Conservation (phyloP, 2,888 invertebrate species). For the Dicyrtomina minuta region DNA sequence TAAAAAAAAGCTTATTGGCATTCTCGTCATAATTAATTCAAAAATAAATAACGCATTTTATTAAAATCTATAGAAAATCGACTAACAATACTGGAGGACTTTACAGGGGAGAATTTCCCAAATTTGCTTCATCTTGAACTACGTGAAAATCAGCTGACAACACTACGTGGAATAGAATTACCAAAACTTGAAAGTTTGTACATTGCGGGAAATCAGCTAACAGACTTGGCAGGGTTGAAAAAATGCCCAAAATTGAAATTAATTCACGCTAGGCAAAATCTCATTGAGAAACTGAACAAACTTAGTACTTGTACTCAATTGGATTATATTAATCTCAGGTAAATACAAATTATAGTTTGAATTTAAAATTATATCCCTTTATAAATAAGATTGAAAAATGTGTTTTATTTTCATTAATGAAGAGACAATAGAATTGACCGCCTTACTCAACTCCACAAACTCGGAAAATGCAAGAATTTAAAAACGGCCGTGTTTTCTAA, state of each 20-base stretch:
- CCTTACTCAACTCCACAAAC: neutral
- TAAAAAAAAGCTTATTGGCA: too few species aligned
- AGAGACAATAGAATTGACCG: neutral
- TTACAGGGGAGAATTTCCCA: slow-evolving; percentile 11
- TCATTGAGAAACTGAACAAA: neutral
- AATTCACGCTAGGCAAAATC: slow-evolving; percentile 25
- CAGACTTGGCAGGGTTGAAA: slow-evolving; percentile 7
- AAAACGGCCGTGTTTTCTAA: neutral
- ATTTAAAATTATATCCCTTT: neutral
- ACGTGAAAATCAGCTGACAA: slow-evolving; percentile 11
- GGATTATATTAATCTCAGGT: slow-evolving; percentile 33
- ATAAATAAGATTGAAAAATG: too few species aligned
- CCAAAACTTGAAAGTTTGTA: slow-evolving; percentile 25
- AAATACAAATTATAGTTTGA: neutral
- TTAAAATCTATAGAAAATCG: slow-evolving; percentile 20
- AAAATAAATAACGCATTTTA: neutral
- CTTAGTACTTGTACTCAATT: slow-evolving; percentile 13
- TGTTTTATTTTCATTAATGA: too few species aligned
- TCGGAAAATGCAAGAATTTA: neutral
- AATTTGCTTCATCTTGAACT: slow-evolving; percentile 26
- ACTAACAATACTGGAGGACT: neutral
- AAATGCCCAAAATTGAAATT: slow-evolving; percentile 23
- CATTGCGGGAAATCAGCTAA: slow-evolving; percentile 12
- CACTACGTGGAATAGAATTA: slow-evolving; percentile 16
- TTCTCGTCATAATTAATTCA: too few species aligned